Conservation (phyloP, 2,797 vertebrate species). For the Holocentrus rufus region DNA sequence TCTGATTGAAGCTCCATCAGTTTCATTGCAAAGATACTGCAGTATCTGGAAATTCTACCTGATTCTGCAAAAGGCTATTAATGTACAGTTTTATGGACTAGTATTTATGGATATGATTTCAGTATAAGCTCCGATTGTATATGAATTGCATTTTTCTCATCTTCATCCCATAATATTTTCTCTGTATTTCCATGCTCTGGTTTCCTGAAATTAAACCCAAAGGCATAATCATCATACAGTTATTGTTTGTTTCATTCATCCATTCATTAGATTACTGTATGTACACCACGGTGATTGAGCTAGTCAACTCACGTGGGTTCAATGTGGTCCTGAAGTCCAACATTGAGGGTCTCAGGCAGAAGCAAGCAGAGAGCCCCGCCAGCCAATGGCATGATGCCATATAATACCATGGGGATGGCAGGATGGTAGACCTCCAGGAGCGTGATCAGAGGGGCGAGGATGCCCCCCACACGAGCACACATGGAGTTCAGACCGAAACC, state of each 20-base stretch:
- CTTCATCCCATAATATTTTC: too few species aligned
- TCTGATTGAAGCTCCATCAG: too few species aligned
- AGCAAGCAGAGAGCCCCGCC: constrained; percentile 80
- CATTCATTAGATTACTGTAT: too few species aligned
- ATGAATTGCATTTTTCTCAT: too few species aligned
- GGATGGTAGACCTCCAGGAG: constrained; percentile 81
- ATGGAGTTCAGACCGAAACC: constrained; percentile 85
- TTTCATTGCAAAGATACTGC: too few species aligned
- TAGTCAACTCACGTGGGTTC: constrained; percentile 63
- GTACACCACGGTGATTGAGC: background rate
- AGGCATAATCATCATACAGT: too few species aligned
- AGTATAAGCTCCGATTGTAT: too few species aligned
- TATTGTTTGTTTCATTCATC: too few species aligned
- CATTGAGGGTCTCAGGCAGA: constrained; percentile 86
- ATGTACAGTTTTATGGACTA: too few species aligned
- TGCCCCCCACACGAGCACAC: constrained; percentile 81
- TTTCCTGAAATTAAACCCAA: constrained; percentile 64
- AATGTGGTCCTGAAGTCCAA: constrained; percentile 80
- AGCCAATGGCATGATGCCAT: constrained; percentile 75
- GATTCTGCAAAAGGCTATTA: too few species aligned
- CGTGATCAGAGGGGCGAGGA: constrained; percentile 86
- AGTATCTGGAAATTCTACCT: too few species aligned
- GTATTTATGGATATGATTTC: too few species aligned
- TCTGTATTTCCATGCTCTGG: constrained; percentile 20
- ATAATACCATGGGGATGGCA: constrained; percentile 85